Evolutionary conservation across 1,140 invertebrate species (phyloP), one percentile per base, ranked within the genome.

Genomic region (Drosophila rhopaloa): DNA sequence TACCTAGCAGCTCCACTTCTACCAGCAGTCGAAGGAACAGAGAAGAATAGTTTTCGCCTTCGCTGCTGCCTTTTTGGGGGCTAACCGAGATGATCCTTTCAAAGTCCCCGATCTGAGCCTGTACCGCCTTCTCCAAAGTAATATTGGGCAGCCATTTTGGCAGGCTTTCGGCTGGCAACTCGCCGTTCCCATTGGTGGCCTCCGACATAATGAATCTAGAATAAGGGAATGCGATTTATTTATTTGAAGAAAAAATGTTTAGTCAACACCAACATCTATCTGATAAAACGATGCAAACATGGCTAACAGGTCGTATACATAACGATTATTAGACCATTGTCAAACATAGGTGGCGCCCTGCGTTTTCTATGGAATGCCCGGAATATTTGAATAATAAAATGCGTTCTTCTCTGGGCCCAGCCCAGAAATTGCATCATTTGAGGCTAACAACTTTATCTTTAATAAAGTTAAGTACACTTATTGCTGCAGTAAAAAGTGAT

Each of bases 1-100:
- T 29, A 91, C 90, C 90, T 0, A 81, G 9, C n/a, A 90, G 44
- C 46, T 88, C 70, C 4, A 91, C 82, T 14, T 91, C 78, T 0
- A 90, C 77, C 32, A 73, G 27, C 35, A 91, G 40, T 0, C 86
- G 80, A 4, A 90, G 38, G 50, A 91, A 79, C 10, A 82, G 46
- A 1, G 82, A 76, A 2, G 90, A 84, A n/a, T 84, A 80, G 40
- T 88, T 90, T 9, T 83, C 85, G 16, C 63, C 77, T 0, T 74
- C 62, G n/a, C 46, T 74, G 7, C 66, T 68, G 16, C 60, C 41
- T 32, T 59, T 55, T n/a, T 81, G 38, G 0, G 70, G 58, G 10
- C 29, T 75, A 35, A 81, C 40, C 7, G 65, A 57, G 0, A 70
- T 9, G 43, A 91, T 79, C 6, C 65, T 71, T 40, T 73, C 76